Conservation (phyloP, 2,797 vertebrate species). For the Cheirogaleus major region DNA sequence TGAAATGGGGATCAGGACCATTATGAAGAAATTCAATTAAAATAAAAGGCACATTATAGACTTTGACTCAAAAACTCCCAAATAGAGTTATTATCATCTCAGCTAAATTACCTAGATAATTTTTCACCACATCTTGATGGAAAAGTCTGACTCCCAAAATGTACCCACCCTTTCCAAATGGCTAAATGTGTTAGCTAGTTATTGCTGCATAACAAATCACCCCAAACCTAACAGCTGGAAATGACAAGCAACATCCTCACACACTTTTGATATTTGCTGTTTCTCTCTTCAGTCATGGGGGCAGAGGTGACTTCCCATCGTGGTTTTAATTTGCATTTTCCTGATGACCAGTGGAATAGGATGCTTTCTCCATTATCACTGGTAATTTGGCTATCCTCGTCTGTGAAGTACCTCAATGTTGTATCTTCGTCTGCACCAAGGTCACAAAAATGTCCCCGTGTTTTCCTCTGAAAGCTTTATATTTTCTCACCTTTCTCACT, state of each 20-base stretch:
- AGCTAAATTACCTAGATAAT: neutral
- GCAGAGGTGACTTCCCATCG: neutral
- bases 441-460: neutral
- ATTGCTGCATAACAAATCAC: neutral
- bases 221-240: neutral
- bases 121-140: neutral
- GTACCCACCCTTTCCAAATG: neutral
- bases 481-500: neutral
- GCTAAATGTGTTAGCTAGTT: neutral
- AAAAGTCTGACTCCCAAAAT: neutral
- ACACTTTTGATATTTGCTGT: neutral
- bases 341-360: accelerated
- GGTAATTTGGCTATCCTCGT: neutral
- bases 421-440: neutral
- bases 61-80: neutral
- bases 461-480: neutral
- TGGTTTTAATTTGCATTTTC: neutral
- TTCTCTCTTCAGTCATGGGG: neutral
- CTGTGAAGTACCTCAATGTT: neutral
- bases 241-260: neutral
- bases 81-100: neutral
- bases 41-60: neutral
- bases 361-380: accelerated
- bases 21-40: neutral
- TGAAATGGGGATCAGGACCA: neutral